Percentiles rank a stretch among this genome's conserved stretches.
These are phyloP conservation scores for Fringilla coelebs DNA, from an alignment of 2,797 vertebrate genomes.

Conservation along the genomic window DNA sequence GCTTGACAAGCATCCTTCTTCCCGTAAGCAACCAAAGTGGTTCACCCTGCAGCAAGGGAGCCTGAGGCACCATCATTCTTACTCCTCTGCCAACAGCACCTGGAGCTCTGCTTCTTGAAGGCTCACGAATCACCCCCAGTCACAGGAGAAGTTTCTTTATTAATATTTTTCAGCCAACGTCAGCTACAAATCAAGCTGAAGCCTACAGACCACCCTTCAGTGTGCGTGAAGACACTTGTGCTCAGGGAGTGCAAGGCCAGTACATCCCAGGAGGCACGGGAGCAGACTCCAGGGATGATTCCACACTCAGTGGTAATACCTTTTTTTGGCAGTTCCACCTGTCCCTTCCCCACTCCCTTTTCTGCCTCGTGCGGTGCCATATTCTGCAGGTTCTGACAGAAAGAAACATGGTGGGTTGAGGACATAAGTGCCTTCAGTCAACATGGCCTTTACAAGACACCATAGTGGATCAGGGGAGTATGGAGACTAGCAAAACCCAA, in stretches of 20 bases:
- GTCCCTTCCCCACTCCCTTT: background rate
- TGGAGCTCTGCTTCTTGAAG: background rate
- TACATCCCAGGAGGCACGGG: background rate
- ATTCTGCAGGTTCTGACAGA: background rate
- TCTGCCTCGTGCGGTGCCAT: background rate
- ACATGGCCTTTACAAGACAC: background rate
- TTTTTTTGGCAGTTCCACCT: background rate
- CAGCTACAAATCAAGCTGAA: background rate
- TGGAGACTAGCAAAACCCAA: background rate
- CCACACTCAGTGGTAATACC: background rate
- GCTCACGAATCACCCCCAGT: accelerated
- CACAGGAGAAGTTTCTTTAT: background rate
- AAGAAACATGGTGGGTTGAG: background rate
- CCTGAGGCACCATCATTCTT: background rate
- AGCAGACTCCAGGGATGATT: background rate
- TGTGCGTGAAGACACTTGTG: background rate
- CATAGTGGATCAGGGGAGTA: background rate
- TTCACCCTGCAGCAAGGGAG: background rate
- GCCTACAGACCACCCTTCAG: accelerated
- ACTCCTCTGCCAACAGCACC: background rate
- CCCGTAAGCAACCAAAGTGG: background rate
- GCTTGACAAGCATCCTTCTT: background rate
- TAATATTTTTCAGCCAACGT: background rate
- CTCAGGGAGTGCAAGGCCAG: background rate
- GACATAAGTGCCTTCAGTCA: background rate